phyloP scores from a whole-genome alignment of 2,113 vertebrate genomes.

The Mirounga angustirostris region DNA sequence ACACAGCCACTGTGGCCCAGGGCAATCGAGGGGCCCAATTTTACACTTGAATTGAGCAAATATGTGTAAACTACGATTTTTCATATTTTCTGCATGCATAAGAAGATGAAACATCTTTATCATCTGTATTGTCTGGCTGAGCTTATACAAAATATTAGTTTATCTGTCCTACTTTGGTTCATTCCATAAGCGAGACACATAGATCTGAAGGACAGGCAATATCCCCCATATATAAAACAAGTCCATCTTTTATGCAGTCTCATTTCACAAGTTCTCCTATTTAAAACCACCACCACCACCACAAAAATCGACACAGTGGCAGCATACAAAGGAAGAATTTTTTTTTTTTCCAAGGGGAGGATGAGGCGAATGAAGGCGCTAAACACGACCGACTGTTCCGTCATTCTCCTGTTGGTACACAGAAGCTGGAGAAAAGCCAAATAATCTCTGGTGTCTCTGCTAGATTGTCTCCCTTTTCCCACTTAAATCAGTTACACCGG shows the following conservation, averaged over 20 bases:
- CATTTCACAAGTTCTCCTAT: constrained; percentile 88
- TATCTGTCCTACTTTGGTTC: constrained; percentile 97
- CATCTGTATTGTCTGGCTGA: constrained; percentile 99
- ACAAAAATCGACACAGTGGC: constrained; percentile 34
- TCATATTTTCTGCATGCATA: constrained; percentile 99
- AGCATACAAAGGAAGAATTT: constrained; percentile 56
- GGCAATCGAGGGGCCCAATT: constrained; percentile 95
- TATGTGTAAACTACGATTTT: constrained; percentile 98
- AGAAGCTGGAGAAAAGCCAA: background rate
- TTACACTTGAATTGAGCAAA: constrained; percentile 96
- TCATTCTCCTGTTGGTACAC: accelerated
- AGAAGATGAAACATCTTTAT: constrained; percentile 99
- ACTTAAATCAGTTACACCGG: background rate
- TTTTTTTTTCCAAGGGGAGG: background rate
- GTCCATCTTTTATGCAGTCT: constrained; percentile 96
- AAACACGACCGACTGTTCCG: background rate
- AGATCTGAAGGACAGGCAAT: constrained; percentile 97
- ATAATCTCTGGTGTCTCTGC: background rate
- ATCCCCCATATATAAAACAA: constrained; percentile 95
- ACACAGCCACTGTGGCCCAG: constrained; percentile 93
- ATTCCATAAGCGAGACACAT: constrained; percentile 98
- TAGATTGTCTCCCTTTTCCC: background rate
- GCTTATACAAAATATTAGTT: constrained; percentile 99
- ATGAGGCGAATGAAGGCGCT: background rate
- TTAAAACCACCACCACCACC: constrained; percentile 69